Conservation (phyloP, 2,113 vertebrate genomes). For the Gobio gobio region DNA sequence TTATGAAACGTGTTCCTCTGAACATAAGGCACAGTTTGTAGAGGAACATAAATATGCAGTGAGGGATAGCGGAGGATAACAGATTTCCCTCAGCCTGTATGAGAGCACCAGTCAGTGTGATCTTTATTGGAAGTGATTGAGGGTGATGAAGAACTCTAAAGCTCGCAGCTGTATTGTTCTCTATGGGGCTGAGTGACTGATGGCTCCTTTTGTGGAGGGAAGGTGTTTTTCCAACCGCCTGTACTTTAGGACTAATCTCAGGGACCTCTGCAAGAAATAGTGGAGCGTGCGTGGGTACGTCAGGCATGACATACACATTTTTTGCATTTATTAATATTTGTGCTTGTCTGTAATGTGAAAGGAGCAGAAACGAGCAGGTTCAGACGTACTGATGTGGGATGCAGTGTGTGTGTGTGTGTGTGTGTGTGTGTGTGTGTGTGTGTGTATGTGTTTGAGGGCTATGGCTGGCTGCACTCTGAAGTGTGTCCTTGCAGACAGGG, state of each 20-base stretch:
- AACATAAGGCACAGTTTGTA: neutral
- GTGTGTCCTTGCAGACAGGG: constrained; percentile 41
- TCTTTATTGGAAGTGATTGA: constrained; percentile 61
- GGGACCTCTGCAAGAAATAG: neutral
- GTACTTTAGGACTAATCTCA: constrained; percentile 36
- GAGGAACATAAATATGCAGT: constrained; percentile 47
- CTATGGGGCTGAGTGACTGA: constrained; percentile 48
- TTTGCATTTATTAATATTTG: neutral
- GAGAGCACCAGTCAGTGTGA: constrained; percentile 51
- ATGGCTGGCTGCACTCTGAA: neutral
- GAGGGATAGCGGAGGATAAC: constrained; percentile 35
- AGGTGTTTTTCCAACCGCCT: constrained; percentile 46
- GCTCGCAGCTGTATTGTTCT: constrained; percentile 45
- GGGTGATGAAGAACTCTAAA: constrained; percentile 59
- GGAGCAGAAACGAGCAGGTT: neutral
- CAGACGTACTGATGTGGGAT: neutral
- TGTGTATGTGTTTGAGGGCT: constrained; percentile 17
- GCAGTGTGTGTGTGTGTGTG: constrained; percentile 22
- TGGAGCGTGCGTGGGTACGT: neutral
- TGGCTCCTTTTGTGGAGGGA: constrained; percentile 40
- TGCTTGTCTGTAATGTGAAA: neutral
- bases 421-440: neutral
- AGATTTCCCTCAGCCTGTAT: constrained; percentile 49
- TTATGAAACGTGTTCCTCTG: neutral
- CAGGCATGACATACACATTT: neutral